Base-by-base conservation (phyloP, 2,888 invertebrate species). In the Halictus quadricinctus region DNA sequence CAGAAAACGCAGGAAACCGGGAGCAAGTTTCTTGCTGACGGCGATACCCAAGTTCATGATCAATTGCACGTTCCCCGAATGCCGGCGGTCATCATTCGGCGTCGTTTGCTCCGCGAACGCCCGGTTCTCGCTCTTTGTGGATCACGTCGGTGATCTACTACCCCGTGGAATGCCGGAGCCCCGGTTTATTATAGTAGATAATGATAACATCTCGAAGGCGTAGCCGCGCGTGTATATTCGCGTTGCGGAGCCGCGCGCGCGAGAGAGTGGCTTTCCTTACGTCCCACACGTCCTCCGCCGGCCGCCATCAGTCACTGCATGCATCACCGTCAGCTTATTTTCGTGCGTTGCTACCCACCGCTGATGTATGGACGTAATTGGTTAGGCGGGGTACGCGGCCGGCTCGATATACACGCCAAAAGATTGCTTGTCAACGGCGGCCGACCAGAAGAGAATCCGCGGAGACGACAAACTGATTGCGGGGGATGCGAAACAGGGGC, bases 291-390 rank as follows among this genome's bases (percentile, higher is more conserved):
- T 66, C 83, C 89, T 82, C 90, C 84, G 87, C 88, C 92, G 87
- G 87, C 88, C 86, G 88, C 79, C 87, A 88, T 87, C 86, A 80
- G 84, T 85, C 88, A 84, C 81, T 81, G 88, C 92, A 93, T 93
- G 91, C 92, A 93, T 94, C 93, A 93, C 90, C 91, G 92, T 93
- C 93, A 92, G 90, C 91, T 93, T 94, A 93, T 93, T 94, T 93
- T 92, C 91, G 92, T 92, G 89, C 90, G 81, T 88, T 76, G 76
- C 85, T 91, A 88, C 88, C 89, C 88, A 88, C 88, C 88, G 89
- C 89, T 93, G 93, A 94, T 92, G 91, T 91, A 93, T 92, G 90
- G 90, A 90, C 88, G 93, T 93, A 94, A 94, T 94, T 93, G 94
- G 92, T 92, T 91, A 93, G 93, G 93, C 92, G 92, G 92, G 88